Evolutionary conservation across 2,113 vertebrate species (phyloP).

Genomic region (Sapajus apella): DNA sequence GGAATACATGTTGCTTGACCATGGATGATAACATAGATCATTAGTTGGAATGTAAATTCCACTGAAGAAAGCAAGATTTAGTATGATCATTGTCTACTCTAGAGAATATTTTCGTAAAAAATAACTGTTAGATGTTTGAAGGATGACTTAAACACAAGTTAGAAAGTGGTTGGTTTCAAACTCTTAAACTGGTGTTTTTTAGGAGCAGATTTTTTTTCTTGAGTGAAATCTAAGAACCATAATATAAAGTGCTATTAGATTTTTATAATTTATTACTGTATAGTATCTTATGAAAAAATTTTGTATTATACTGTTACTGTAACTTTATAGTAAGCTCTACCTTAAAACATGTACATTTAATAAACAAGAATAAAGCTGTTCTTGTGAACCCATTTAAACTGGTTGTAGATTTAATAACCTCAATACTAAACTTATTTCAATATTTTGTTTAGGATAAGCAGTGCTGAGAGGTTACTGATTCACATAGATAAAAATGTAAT

Average conservation of each 20-base stretch:
- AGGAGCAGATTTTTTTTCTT: not conserved
- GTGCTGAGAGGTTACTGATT: not conserved
- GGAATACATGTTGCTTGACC: not conserved
- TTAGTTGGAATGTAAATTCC: not conserved
- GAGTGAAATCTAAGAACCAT: slow-evolving; percentile 3
- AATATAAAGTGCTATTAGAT: not conserved
- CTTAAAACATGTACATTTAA: not conserved
- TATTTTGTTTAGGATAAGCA: slow-evolving; percentile 39
- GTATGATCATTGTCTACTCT: not conserved
- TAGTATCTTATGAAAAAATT: not conserved
- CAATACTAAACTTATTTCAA: not conserved
- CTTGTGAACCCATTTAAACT: slow-evolving; percentile 37
- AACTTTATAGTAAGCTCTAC: slow-evolving; percentile 31
- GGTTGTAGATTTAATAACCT: slow-evolving; percentile 37
- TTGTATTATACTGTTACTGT: not conserved
- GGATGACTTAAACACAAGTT: not conserved
- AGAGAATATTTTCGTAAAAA: slow-evolving; percentile 40
- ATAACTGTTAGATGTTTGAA: slow-evolving; percentile 4
- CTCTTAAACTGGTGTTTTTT: not conserved
- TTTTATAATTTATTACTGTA: slow-evolving; percentile 19
- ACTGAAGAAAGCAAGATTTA: slow-evolving; percentile 12
- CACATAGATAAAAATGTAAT: slow-evolving; percentile 26
- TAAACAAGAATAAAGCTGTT: not conserved
- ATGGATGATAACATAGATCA: slow-evolving; percentile 11
- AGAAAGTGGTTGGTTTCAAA: slow-evolving; percentile 13